Evolutionary conservation across 2,797 vertebrate species (phyloP), one percentile per base, ranked within the genome.

Genomic region (Pristis pectinata): DNA sequence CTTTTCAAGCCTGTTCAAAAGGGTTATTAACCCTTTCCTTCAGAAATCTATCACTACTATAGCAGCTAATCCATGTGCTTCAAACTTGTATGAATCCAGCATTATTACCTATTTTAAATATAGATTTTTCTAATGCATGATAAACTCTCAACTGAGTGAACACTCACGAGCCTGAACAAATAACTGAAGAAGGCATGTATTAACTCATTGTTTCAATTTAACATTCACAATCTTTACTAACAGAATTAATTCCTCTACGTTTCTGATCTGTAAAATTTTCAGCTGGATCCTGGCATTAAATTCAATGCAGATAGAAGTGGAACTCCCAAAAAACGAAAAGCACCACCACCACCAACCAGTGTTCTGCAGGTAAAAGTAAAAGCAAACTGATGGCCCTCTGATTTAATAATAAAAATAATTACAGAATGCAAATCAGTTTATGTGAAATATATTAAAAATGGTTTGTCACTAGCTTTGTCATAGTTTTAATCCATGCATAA

Each of bases 251-350:
- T 97, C 96, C 96, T 97, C 96, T 96, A 95, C 97, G 24, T 97
- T 96, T 97, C 96, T 97, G 97, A 96, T 97, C 97, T 97, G 96
- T 97, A 97, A 97, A 97, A 97, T 97, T 97, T 97, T 97, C 98
- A 99, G 99, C 99, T 99, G 98, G 98, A 98, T 97, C 98, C 98
- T 98, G 97, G 97, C 97, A 98, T 98, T 99, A 99, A 98, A 97
- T 96, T 99, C 98, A 98, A 97, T 97, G 98, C 98, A 97, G 98
- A 99, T 97, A 98, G 98, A 98, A 99, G 98, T 98, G 98, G 98
- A 98, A 99, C 98, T 97, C 98, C 99, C 96, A 99, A 99, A 99
- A 99, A 99, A 98, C 97, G 99, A 98, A 99, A 99, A 98, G 99
- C 99, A 97, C 99, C 99, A 97, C 98, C 99, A 97, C 99, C 99